phyloP scores from a whole-genome alignment of 2,888 invertebrate species.

The Dendrolimus houi region DNA sequence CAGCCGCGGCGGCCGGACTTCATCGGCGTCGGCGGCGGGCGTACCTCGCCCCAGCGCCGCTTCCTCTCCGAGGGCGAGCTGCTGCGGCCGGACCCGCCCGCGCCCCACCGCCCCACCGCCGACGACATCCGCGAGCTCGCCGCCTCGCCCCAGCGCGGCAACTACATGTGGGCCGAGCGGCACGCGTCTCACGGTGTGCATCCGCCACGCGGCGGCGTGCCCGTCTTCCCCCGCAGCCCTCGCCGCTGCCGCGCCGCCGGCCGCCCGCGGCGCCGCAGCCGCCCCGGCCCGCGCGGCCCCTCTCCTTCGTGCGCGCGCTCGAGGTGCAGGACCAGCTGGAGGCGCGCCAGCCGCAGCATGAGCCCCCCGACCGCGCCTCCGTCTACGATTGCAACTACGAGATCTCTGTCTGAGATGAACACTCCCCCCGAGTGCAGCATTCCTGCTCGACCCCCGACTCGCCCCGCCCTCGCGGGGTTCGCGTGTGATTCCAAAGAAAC shows the following conservation, averaged over 20 bases:
- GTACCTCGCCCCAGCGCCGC: slow-evolving; percentile 83
- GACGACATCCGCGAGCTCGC: slow-evolving; percentile 93
- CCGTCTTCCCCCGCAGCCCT: slow-evolving; percentile 53
- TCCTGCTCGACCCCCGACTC: not conserved
- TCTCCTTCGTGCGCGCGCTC: slow-evolving; percentile 81
- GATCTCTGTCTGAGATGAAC: slow-evolving; percentile 87
- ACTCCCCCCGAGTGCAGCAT: slow-evolving; percentile 1
- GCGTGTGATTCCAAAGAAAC: slow-evolving; percentile 14
- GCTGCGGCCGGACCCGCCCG: slow-evolving; percentile 82
- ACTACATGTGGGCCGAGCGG: slow-evolving; percentile 72
- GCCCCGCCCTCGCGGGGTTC: slow-evolving; percentile 2
- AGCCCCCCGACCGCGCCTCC: slow-evolving; percentile 88
- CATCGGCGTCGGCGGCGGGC: slow-evolving; percentile 81
- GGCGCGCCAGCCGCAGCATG: slow-evolving; percentile 91
- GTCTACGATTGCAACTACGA: slow-evolving; percentile 97
- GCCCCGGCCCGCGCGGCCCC: slow-evolving; percentile 55
- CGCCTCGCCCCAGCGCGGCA: slow-evolving; percentile 87
- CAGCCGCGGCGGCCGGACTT: slow-evolving; percentile 92
- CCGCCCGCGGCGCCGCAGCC: slow-evolving; percentile 67
- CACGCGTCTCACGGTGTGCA: slow-evolving; percentile 29
- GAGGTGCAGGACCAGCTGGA: slow-evolving; percentile 93
- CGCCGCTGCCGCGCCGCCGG: slow-evolving; percentile 40
- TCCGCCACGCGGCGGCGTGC: slow-evolving; percentile 44
- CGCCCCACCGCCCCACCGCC: slow-evolving; percentile 76
- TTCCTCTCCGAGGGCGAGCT: slow-evolving; percentile 90